phyloP scores from a whole-genome alignment of 2,888 invertebrate genomes.

The Eristalis tenax region DNA sequence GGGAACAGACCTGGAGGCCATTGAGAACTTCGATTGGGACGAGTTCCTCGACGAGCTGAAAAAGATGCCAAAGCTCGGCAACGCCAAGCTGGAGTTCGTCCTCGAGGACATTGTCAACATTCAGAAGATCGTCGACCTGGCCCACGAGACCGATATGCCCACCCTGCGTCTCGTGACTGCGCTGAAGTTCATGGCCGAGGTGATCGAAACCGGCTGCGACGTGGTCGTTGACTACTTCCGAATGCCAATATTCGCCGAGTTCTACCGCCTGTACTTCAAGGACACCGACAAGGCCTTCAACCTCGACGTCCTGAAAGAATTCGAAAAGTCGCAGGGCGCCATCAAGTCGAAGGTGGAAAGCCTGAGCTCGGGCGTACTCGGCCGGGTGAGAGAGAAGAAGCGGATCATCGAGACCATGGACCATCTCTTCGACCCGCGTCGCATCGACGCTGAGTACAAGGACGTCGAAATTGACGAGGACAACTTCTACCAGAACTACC shows the following conservation, averaged over 20 bases:
- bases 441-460: constrained; percentile 47
- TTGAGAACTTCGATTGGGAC: constrained; percentile 65
- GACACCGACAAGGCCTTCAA: constrained; percentile 49
- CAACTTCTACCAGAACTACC: constrained; percentile 64
- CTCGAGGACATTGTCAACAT: constrained; percentile 57
- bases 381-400: constrained; percentile 39
- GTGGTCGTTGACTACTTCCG: constrained; percentile 53
- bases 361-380: constrained; percentile 21
- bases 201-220: constrained; percentile 57
- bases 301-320: constrained; percentile 54
- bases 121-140: constrained; percentile 60
- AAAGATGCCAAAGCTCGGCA: constrained; percentile 34
- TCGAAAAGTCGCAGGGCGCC: constrained; percentile 49
- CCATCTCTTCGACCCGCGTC: constrained; percentile 30
- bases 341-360: constrained; percentile 46
- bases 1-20: constrained; percentile 32
- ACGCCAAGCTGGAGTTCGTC: constrained; percentile 42
- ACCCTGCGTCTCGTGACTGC: constrained; percentile 52
- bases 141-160: constrained; percentile 44
- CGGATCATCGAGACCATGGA: constrained; percentile 50
- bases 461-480: constrained; percentile 53
- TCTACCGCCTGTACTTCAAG: constrained; percentile 57
- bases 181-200: constrained; percentile 55
- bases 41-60: constrained; percentile 56
- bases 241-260: constrained; percentile 63